Base-by-base conservation (phyloP, 2,113 vertebrate genomes). In the Grammatotria lemairii region DNA sequence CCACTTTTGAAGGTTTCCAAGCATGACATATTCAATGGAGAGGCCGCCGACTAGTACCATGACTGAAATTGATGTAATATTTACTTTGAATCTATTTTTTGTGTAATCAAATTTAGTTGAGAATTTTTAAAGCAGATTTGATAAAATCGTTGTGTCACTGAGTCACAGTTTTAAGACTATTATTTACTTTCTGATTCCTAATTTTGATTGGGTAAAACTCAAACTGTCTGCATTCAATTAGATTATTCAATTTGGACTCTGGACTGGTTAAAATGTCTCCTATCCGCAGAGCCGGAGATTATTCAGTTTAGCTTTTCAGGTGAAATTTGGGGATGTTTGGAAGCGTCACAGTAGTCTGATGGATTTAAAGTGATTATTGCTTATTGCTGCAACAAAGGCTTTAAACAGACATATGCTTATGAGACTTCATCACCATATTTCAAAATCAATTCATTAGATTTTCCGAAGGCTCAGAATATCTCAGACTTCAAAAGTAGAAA, bases 201-300 rank as follows among this genome's bases (percentile, higher is more conserved):
- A 70, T 26, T 70, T 16, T 0, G 2, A 70, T 7, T 23, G 21
- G 19, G n/a, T 26, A 42, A 16, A 70, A 70, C 3, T 42, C 35
- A 9, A 0, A 42, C 21, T 45, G 13, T 45, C 68, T 73, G 5
- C 40, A 40, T 45, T 45, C 4, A 65, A 65, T 65, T 65, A 35
- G 65, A 42, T 23, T 42, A 1, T 42, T 7, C 2, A 17, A 45
- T 45, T 26, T 73, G 68, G 40, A 9, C 12, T 23, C 35, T 1
- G 3, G 12, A 42, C 65, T 6, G 5, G 0, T 73, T 10, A 73
- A 73, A 73, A 47, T 73, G 14, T 47, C 1, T 73, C 0, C 1
- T 45, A 17, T 47, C 68, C 0, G 0, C 4, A 0, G 13, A 45
- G 3, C 21, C 1, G 0, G n/a, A 42, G 65, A 0, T 70, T 42